A percentile compares a stretch with the other conserved stretches of the same genome.
Conservation (phyloP, 2,888 invertebrate genomes). For the Sinodicranocentrus sp. region DNA sequence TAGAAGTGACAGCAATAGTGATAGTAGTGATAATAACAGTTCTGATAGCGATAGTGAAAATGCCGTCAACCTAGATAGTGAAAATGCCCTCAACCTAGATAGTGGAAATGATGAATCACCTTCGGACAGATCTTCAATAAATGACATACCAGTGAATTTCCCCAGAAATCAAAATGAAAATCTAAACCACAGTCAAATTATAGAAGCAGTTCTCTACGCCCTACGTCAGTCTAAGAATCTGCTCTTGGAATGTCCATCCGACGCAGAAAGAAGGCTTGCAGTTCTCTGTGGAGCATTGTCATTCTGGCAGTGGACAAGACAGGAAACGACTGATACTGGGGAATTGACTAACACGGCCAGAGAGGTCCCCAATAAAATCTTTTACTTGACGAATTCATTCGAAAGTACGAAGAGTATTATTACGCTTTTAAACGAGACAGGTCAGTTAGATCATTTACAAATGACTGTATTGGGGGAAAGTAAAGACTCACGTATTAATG, state of each 20-base stretch:
- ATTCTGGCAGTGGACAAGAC: slow-evolving; percentile 15
- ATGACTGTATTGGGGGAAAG: not conserved
- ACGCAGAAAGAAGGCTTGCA: not conserved
- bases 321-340: not conserved
- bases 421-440: not conserved
- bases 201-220: no score
- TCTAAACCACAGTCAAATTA: no score
- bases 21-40: no score
- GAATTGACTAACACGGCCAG: slow-evolving; percentile 1
- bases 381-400: not conserved
- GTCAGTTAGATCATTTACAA: not conserved
- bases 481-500: not conserved
- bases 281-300: not conserved
- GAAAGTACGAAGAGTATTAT: not conserved
- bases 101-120: no score
- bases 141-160: no score
- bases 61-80: no score
- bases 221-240: not conserved
- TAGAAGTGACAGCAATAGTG: no score
- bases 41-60: no score
- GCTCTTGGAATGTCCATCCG: slow-evolving; percentile 21
- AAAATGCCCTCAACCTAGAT: no score
- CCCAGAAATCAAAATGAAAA: no score
- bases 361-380: not conserved
- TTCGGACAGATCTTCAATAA: no score